Percentiles rank a stretch among this genome's conserved stretches.
phyloP scores from a whole-genome alignment of 2,113 vertebrate genomes.

The Lycocorax pyrrhopterus region DNA sequence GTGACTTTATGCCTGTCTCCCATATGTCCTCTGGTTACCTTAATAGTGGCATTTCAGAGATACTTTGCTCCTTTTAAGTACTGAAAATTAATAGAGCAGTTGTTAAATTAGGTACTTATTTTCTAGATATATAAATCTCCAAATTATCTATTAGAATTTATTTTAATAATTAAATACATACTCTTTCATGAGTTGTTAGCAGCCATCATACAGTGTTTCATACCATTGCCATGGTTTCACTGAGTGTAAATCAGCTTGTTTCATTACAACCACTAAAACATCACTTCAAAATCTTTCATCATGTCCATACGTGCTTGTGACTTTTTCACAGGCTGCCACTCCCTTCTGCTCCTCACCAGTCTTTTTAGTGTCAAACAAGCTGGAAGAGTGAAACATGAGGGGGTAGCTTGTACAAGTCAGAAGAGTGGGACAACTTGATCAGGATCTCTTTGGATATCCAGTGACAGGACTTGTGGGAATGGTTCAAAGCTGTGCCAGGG shows the following conservation, averaged over 20 bases:
- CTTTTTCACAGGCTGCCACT: not conserved
- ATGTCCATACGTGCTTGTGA: fast-evolving
- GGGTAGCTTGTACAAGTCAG: not conserved
- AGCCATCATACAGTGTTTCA: not conserved
- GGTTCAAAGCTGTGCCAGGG: not conserved
- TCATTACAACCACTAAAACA: not conserved
- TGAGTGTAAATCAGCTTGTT: not conserved
- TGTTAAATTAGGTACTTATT: not conserved
- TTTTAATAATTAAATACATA: not conserved
- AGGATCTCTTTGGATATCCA: not conserved
- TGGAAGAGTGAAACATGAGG: fast-evolving
- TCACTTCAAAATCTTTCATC: not conserved
- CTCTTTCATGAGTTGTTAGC: not conserved
- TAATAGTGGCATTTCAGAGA: not conserved
- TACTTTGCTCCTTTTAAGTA: not conserved
- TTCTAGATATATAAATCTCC: not conserved
- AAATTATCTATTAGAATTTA: not conserved
- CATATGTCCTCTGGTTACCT: not conserved
- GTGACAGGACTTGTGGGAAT: not conserved
- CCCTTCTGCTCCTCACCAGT: not conserved
- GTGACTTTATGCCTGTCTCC: not conserved
- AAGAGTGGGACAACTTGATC: not conserved
- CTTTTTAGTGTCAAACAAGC: not conserved
- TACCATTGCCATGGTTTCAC: not conserved
- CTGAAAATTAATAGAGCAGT: not conserved